phyloP scores from a whole-genome alignment of 1,140 invertebrate genomes.

The Brachionus sp. region DNA sequence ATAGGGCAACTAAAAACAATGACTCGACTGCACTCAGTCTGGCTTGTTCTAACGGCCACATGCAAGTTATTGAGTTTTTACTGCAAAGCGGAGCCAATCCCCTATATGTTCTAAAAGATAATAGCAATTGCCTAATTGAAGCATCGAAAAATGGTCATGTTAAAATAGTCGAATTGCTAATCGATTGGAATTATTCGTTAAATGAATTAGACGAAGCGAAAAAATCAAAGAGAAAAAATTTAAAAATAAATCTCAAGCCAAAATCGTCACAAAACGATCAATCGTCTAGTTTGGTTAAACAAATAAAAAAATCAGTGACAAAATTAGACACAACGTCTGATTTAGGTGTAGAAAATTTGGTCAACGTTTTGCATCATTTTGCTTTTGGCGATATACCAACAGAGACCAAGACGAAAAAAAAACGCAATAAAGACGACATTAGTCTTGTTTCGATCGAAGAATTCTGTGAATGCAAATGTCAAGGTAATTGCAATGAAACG shows the following conservation, averaged over 20 bases:
- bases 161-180: constrained; percentile 82
- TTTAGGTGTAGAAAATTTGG: constrained; percentile 34
- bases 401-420: constrained; percentile 13
- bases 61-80: constrained; percentile 83
- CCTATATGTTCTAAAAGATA: constrained; percentile 93
- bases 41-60: constrained; percentile 78
- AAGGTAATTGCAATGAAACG: constrained; percentile 14
- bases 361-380: constrained; percentile 38
- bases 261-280: background rate
- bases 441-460: background rate
- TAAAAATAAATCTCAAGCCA: constrained; percentile 30
- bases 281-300: background rate
- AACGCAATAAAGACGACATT: constrained; percentile 12
- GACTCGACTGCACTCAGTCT: constrained; percentile 62
- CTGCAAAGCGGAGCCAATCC: constrained; percentile 85
- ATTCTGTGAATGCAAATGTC: constrained; percentile 27
- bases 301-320: constrained; percentile 16
- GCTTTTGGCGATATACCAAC: constrained; percentile 16
- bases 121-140: constrained; percentile 96
- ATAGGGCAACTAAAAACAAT: constrained; percentile 57
- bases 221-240: background rate
- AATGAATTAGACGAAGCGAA: constrained; percentile 42
- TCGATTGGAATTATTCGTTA: constrained; percentile 82
- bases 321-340: constrained; percentile 21
- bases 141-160: constrained; percentile 95